A percentile compares a stretch with the other conserved stretches of the same genome.
These are phyloP conservation scores for Ornithoptera priamus DNA, from an alignment of 2,888 invertebrate species.

Conservation along the genomic window DNA sequence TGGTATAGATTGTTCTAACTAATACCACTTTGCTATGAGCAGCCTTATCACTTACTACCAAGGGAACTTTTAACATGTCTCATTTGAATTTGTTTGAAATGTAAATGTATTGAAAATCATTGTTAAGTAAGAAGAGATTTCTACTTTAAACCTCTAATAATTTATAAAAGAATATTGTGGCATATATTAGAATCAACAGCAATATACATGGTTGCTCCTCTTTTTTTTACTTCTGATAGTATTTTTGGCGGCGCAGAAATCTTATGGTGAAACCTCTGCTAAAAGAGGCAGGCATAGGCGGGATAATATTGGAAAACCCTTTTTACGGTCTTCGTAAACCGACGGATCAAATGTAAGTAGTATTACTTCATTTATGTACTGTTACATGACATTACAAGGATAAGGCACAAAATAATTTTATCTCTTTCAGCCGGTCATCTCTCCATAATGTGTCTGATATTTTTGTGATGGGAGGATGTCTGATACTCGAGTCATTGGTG, in stretches of 20 bases:
- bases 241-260: slow-evolving; percentile 93
- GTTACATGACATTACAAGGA: no score
- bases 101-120: no score
- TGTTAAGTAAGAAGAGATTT: no score
- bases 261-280: slow-evolving; percentile 95
- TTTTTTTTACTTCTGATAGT: slow-evolving; percentile 75
- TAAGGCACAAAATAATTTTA: no score
- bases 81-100: no score
- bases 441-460: slow-evolving; percentile 97
- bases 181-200: slow-evolving; percentile 9
- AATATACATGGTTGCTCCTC: not conserved
- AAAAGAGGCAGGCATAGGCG: slow-evolving; percentile 93
- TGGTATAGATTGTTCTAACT: no score
- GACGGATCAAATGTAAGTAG: slow-evolving; percentile 87
- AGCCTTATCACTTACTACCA: no score
- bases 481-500: slow-evolving; percentile 95
- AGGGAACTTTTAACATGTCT: no score
- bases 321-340: slow-evolving; percentile 96
- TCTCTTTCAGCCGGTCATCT: slow-evolving; percentile 86
- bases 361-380: no score
- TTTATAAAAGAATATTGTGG: not conserved
- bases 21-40: no score
- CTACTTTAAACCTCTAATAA: not conserved
- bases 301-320: slow-evolving; percentile 97
- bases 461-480: slow-evolving; percentile 99